Percentiles rank a stretch among this genome's conserved stretches.
Conservation (phyloP, 1,140 invertebrate genomes). For the Lordiphosa mommai region DNA sequence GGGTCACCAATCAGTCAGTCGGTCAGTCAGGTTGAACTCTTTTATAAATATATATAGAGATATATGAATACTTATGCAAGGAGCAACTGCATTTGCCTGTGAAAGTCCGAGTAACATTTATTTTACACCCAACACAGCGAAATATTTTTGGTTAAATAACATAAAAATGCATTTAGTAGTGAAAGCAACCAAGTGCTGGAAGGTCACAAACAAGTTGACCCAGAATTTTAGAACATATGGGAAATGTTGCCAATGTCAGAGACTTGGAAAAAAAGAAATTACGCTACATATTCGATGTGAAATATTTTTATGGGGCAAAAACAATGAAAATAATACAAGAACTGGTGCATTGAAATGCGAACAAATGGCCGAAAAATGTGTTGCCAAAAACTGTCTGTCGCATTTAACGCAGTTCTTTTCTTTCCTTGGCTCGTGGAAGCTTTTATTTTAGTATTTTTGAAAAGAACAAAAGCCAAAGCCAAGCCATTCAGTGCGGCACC, state of each 20-base stretch:
- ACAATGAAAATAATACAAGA: conserved; percentile 29
- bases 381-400: conserved; percentile 27
- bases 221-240: conserved; percentile 4
- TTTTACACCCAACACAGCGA: conserved; percentile 31
- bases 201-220: conserved; percentile 17
- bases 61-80: too few species aligned
- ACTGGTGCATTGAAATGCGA: neutral
- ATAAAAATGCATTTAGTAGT: conserved; percentile 10
- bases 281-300: conserved; percentile 6
- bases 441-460: conserved; percentile 9
- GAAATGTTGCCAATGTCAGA: conserved; percentile 4
- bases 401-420: conserved; percentile 1
- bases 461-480: neutral
- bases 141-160: conserved; percentile 29
- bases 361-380: conserved; percentile 6
- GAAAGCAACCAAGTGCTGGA: neutral
- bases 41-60: too few species aligned
- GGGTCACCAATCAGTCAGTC: too few species aligned
- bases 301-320: conserved; percentile 12
- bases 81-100: neutral
- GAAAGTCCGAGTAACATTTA: conserved; percentile 7
- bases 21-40: too few species aligned
- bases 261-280: conserved; percentile 16
- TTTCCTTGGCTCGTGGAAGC: neutral
- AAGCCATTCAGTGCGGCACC: neutral